phyloP scores from a whole-genome alignment of 1,140 invertebrate species.

The Globodera ellingtonae region DNA sequence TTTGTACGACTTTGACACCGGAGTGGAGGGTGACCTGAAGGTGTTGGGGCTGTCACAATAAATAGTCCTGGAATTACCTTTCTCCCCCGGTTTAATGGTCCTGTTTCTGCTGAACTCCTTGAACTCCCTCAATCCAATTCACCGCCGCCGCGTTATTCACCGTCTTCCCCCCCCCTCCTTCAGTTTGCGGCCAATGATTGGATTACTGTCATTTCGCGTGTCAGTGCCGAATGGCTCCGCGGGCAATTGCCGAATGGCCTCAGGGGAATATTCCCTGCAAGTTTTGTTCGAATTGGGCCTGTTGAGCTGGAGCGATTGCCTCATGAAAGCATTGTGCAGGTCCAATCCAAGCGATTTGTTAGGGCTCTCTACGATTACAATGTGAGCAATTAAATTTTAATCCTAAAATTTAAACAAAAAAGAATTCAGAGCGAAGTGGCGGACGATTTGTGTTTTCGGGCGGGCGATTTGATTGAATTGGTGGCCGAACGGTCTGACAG shows the following conservation, averaged over 20 bases:
- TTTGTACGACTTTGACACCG: conserved; percentile 55
- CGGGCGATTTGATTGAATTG: conserved; percentile 48
- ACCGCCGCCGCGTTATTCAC: conserved; percentile 4
- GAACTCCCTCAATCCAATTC: too few relatives aligned
- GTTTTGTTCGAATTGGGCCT: conserved; percentile 38
- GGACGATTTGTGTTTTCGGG: conserved; percentile 39
- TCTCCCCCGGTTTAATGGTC: too few relatives aligned
- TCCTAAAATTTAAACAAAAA: conserved; percentile 9
- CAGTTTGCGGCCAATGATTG: conserved; percentile 50
- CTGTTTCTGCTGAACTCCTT: too few relatives aligned
- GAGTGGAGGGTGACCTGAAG: conserved; percentile 50
- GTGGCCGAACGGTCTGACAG: conserved; percentile 31
- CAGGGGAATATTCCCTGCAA: conserved; percentile 45
- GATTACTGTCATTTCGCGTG: conserved; percentile 39
- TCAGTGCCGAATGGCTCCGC: conserved; percentile 45
- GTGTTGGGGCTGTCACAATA: conserved; percentile 23
- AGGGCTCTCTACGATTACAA: conserved; percentile 19
- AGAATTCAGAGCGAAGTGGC: conserved; percentile 33
- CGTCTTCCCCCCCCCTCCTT: conserved; percentile 30
- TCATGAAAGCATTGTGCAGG: conserved; percentile 19
- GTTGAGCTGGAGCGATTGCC: conserved; percentile 36
- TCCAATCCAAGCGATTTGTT: conserved; percentile 17
- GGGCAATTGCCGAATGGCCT: conserved; percentile 30
- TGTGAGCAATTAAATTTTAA: conserved; percentile 15
- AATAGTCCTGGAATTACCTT: neutral